Evolutionary conservation across 2,797 vertebrate species (phyloP), one percentile per base, ranked within the genome.

Genomic region (Falco novaeseelandiae): DNA sequence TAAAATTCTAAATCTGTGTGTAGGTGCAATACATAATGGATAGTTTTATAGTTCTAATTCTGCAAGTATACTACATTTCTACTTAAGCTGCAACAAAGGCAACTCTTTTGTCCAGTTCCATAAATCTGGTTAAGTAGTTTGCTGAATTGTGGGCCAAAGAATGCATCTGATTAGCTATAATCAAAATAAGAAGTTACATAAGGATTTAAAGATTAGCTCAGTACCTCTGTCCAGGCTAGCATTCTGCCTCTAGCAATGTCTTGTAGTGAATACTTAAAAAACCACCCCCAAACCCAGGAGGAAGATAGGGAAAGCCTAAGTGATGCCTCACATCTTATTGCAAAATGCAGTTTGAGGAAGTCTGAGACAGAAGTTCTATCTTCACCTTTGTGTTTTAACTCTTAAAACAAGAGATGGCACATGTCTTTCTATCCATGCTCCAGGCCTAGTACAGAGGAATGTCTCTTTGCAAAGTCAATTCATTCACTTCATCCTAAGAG

Each of bases 51-150:
- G 22, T 73, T 95, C 51, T 83, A 81, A 76, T 92, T 87, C 69
- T 86, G n/a, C 61, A 91, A 92, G 34, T 74, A 85, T 57, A 74
- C 62, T 65, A 77, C 12, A 6, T 90, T 87, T 94, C 86, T 85
- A 93, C 36, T 0, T 6, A 62, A 83, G 32, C 80, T 63, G 32
- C 51, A 79, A 49, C 58, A 87, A 88, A 83, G 69, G 38, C 27
- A 85, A 71, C 52, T 73, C 49, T 65, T 66, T 46, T 87, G 48
- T 86, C 83, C 67, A 61, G 61, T 93, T 83, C 80, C 27, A 57
- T 65, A 74, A 57, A 83, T 86, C 23, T 90, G 57, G 27, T 71
- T 48, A 89, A 83, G 55, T 61, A 65, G 44, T 82, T 92, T 8
- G 3, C 44, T 87, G 58, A 92, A 85, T 18, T 72, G 67, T 59